Percentiles rank a stretch among this genome's conserved stretches.
These are phyloP conservation scores for Phymorhynchus buccinoides DNA, from an alignment of 1,140 invertebrate species.

Conservation along the genomic window DNA sequence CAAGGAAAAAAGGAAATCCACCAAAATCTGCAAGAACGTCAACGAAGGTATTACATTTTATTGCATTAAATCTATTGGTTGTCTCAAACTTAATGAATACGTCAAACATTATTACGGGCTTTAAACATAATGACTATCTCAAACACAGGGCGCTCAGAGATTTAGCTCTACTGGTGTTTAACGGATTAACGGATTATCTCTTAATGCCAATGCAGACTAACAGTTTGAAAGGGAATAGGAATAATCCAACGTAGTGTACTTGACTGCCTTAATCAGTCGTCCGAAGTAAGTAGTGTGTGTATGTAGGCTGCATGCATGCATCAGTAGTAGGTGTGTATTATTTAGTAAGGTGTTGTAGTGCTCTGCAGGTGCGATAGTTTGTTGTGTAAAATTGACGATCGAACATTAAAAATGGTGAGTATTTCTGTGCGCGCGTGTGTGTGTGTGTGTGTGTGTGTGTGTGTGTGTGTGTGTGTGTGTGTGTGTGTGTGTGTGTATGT, in stretches of 20 bases:
- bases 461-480: no score
- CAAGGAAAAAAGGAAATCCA: no score
- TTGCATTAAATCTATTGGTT: no score
- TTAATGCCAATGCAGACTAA: neutral
- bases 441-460: no score
- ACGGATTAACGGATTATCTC: neutral
- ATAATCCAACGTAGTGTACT: neutral
- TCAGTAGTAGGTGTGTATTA: neutral
- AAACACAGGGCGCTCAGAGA: no score
- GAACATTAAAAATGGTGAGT: neutral
- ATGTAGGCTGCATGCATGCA: neutral
- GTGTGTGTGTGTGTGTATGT: no score
- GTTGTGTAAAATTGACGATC: neutral
- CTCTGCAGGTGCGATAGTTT: neutral
- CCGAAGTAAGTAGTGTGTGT: neutral
- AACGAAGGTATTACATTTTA: no score
- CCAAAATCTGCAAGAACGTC: no score
- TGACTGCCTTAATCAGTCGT: neutral
- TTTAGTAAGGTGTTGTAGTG: neutral
- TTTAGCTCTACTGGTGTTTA: no score
- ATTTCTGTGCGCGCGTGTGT: neutral
- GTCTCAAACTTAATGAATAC: no score
- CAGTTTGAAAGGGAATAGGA: neutral
- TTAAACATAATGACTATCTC: no score
- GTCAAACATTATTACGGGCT: no score